These are phyloP conservation scores for Hylyphantes graminicola DNA, from an alignment of 1,140 invertebrate genomes.

Conservation along the genomic window DNA sequence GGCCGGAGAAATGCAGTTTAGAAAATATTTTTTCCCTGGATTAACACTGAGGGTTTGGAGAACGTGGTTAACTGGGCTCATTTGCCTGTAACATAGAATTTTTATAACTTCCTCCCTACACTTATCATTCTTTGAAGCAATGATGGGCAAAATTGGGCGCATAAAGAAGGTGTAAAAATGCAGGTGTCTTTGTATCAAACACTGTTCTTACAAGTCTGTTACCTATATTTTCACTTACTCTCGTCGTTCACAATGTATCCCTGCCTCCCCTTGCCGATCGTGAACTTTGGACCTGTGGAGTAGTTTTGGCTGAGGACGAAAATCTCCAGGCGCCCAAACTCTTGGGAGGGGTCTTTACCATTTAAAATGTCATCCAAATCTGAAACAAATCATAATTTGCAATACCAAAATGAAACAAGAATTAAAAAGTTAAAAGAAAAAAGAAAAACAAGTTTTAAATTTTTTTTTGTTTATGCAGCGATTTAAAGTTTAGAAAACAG, in stretches of 20 bases:
- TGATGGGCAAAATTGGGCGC: no score
- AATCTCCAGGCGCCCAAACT: conserved; percentile 17
- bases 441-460: neutral
- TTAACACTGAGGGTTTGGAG: no score
- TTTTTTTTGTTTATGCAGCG: neutral
- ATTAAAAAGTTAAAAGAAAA: neutral
- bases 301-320: conserved; percentile 22
- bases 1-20: no score
- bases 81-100: no score
- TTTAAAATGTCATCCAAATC: neutral
- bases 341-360: neutral
- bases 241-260: conserved; percentile 33
- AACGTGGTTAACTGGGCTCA: no score
- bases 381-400: neutral
- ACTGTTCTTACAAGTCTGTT: no score
- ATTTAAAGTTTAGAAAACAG: neutral
- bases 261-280: conserved; percentile 9
- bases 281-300: conserved; percentile 14
- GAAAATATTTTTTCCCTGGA: no score
- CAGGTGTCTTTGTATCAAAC: no score
- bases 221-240: neutral
- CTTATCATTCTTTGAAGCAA: no score
- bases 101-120: no score
- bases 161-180: no score
- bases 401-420: neutral